These are phyloP conservation scores for Phoxinus phoxinus DNA, from an alignment of 2,113 vertebrate species.

Conservation along the genomic window DNA sequence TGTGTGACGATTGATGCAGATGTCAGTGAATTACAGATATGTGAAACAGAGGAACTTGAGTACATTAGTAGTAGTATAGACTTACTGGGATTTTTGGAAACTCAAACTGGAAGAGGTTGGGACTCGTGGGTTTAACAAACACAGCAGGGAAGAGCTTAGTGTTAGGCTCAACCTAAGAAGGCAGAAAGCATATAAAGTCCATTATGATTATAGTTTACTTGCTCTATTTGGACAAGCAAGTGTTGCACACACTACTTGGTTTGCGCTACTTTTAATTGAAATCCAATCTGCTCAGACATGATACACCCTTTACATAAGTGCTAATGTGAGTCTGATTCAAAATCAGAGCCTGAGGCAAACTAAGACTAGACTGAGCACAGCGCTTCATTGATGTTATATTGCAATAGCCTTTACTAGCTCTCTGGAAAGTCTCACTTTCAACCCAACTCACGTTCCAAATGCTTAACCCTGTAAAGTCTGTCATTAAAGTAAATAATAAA, in stretches of 20 bases:
- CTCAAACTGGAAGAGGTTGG: slow-evolving; percentile 94
- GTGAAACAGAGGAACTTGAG: background rate
- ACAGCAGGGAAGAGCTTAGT: slow-evolving; percentile 94
- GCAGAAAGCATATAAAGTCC: slow-evolving; percentile 24
- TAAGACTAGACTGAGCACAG: slow-evolving; percentile 35
- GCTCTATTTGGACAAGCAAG: background rate
- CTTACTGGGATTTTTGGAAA: slow-evolving; percentile 94
- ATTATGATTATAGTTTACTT: background rate
- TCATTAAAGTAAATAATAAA: too few relatives aligned
- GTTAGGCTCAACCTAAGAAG: slow-evolving; percentile 89
- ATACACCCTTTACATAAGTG: slow-evolving; percentile 38
- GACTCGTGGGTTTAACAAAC: slow-evolving; percentile 88
- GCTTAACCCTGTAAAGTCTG: background rate
- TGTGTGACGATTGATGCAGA: slow-evolving; percentile 58
- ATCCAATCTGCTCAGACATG: slow-evolving; percentile 42
- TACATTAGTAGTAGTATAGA: slow-evolving; percentile 41
- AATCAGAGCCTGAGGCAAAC: slow-evolving; percentile 38
- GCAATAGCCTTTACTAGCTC: background rate
- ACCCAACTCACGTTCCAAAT: background rate
- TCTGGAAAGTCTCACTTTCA: background rate
- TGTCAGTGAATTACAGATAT: slow-evolving; percentile 7
- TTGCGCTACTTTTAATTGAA: slow-evolving; percentile 2
- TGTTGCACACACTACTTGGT: background rate
- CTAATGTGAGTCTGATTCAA: slow-evolving; percentile 41
- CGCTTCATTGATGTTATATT: slow-evolving; percentile 17